A percentile compares a stretch with the other conserved stretches of the same genome.
phyloP scores from a whole-genome alignment of 2,888 invertebrate genomes.

The Mallateleia sp. region DNA sequence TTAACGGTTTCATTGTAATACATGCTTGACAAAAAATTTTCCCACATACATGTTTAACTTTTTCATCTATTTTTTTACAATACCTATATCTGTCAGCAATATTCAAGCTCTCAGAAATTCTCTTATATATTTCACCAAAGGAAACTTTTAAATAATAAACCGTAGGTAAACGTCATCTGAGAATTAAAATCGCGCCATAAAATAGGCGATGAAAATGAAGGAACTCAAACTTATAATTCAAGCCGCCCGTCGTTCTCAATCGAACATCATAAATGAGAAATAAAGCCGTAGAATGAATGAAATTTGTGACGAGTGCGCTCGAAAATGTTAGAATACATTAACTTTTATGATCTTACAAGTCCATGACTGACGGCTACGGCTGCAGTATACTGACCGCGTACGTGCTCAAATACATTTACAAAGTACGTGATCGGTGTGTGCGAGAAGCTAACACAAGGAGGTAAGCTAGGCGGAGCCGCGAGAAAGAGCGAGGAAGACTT shows the following conservation, averaged over 20 bases:
- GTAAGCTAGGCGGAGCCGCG: background rate
- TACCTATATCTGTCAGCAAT: no score
- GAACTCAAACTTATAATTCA: background rate
- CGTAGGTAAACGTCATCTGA: background rate
- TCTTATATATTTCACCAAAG: no score
- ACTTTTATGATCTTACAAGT: conserved; percentile 57
- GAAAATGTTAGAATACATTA: conserved; percentile 50
- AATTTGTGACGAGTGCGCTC: conserved; percentile 34
- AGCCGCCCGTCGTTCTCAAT: background rate
- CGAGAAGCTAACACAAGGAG: conserved; percentile 29
- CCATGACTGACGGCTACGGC: conserved; percentile 48
- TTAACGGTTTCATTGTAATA: background rate
- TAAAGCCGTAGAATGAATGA: conserved; percentile 25
- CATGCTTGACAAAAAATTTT: no score
- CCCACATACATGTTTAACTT: no score
- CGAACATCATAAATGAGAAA: conserved; percentile 20
- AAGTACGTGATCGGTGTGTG: conserved; percentile 71
- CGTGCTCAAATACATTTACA: conserved; percentile 69
- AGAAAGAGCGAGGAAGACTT: conserved; percentile 49
- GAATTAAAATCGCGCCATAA: background rate
- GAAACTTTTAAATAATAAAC: background rate
- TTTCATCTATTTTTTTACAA: no score
- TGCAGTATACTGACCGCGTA: conserved; percentile 50
- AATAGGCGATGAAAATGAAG: background rate
- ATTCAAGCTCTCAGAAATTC: no score